These are phyloP conservation scores for Melanotaenia pygmaea DNA, from an alignment of 2,797 vertebrate genomes.

Conservation along the genomic window DNA sequence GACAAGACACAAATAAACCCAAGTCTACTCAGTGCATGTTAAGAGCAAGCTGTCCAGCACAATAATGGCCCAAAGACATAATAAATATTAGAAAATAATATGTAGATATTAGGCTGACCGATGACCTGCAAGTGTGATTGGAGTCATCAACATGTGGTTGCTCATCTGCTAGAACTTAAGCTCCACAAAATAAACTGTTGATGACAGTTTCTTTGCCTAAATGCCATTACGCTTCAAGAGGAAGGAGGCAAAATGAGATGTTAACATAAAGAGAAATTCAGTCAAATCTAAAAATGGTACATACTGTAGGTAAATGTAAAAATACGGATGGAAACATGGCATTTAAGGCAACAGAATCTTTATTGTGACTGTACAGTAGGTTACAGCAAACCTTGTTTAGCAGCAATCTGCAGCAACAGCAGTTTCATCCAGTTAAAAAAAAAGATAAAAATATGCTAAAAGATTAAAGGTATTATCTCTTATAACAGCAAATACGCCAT, in stretches of 20 bases:
- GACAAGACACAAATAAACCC: conserved; percentile 12
- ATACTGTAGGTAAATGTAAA: not conserved
- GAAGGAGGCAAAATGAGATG: not conserved
- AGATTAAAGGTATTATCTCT: not conserved
- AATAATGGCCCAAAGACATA: not conserved
- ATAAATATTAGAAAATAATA: not conserved
- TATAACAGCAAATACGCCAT: not conserved
- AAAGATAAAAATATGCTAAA: not conserved
- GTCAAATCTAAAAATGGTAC: not conserved
- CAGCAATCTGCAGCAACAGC: too few species aligned
- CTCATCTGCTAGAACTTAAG: not conserved
- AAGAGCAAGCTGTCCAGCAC: conserved; percentile 21
- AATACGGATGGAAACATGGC: not conserved
- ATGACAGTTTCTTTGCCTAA: not conserved
- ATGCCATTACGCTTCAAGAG: not conserved
- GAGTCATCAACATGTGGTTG: not conserved
- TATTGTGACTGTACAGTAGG: too few species aligned
- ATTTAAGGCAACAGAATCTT: not conserved
- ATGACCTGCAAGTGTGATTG: not conserved
- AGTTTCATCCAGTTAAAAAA: not conserved
- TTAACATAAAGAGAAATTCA: not conserved
- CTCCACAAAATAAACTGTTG: not conserved
- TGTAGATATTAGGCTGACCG: not conserved
- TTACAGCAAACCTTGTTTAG: too few species aligned
- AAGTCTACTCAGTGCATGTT: conserved; percentile 29